Evolutionary conservation across 2,888 invertebrate species (phyloP), one percentile per base, ranked within the genome.

Genomic region (Branchellion lobata): DNA sequence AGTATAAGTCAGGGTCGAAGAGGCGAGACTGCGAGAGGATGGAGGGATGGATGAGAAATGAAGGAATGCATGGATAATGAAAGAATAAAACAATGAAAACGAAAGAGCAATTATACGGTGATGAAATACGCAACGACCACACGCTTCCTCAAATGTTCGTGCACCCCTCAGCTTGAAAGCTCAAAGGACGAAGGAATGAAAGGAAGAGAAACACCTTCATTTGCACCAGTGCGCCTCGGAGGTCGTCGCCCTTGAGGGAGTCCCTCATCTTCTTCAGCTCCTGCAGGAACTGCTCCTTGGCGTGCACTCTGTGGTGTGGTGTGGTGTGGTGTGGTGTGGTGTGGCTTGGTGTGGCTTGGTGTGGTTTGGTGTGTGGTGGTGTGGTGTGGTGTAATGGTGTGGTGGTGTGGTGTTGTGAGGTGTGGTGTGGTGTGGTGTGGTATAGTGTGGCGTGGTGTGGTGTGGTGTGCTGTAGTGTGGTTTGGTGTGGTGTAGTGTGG

Each of bases 1-100:
- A 96, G 1, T 98, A 90, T 0, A 99, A 94, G 84, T 96, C 95
- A 0, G 97, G 96, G 88, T 99, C 98, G 87, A 99, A 98, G 72
- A 99, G 90, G 51, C 98, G 91, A 82, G 61, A 57, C 61, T 57
- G 8, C 3, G 8, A n/a, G 40, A 40, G 5, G 40, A 40, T 40
- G 40, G 40, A 40, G 5, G 40, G 40, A 40, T 40, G 40, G n/a
- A n/a, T n/a, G n/a, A n/a, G n/a, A n/a, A n/a, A n/a, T n/a, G n/a
- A n/a, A n/a, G n/a, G n/a, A n/a, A n/a, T n/a, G n/a, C n/a, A n/a
- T n/a, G n/a, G n/a, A n/a, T n/a, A n/a, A n/a, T n/a, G n/a, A n/a
- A n/a, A n/a, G n/a, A n/a, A n/a, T n/a, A n/a, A n/a, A n/a, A n/a
- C n/a, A n/a, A n/a, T n/a, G n/a, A n/a, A n/a, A n/a, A n/a, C n/a